Conservation (phyloP, 2,113 vertebrate genomes). For the Holacanthus passer region DNA sequence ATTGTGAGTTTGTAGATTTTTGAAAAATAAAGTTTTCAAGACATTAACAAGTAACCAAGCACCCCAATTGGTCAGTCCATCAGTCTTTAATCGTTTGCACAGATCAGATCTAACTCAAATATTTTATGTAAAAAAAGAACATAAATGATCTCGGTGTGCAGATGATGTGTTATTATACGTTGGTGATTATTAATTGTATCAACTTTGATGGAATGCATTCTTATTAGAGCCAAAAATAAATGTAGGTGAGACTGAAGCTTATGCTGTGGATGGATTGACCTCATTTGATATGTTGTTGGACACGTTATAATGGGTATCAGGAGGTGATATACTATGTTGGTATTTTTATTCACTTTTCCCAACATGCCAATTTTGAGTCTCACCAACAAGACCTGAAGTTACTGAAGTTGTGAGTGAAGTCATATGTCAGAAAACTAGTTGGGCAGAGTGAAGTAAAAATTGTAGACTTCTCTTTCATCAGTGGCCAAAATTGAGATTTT, state of each 20-base stretch:
- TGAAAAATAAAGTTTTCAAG: too few species aligned
- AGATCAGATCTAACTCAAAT: not conserved
- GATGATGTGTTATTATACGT: constrained; percentile 1
- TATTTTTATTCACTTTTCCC: not conserved
- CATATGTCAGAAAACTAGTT: not conserved
- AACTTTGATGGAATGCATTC: not conserved
- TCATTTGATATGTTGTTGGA: not conserved
- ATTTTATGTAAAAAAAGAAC: not conserved
- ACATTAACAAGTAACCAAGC: too few species aligned
- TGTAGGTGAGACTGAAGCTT: not conserved
- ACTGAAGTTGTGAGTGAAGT: constrained; percentile 4
- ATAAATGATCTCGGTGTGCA: not conserved
- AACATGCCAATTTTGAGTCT: not conserved
- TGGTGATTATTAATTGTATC: not conserved
- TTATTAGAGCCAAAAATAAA: not conserved
- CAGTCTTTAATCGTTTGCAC: not conserved
- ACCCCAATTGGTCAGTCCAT: too few species aligned
- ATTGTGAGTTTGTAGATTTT: not conserved
- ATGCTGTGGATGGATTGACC: not conserved
- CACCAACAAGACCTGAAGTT: not conserved
- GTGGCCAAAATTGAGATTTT: constrained; percentile 43
- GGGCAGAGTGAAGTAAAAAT: not conserved
- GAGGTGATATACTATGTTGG: not conserved
- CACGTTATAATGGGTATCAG: not conserved
- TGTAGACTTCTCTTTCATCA: not conserved